These are phyloP conservation scores for Aelia acuminata DNA, from an alignment of 2,888 invertebrate genomes.

Conservation along the genomic window DNA sequence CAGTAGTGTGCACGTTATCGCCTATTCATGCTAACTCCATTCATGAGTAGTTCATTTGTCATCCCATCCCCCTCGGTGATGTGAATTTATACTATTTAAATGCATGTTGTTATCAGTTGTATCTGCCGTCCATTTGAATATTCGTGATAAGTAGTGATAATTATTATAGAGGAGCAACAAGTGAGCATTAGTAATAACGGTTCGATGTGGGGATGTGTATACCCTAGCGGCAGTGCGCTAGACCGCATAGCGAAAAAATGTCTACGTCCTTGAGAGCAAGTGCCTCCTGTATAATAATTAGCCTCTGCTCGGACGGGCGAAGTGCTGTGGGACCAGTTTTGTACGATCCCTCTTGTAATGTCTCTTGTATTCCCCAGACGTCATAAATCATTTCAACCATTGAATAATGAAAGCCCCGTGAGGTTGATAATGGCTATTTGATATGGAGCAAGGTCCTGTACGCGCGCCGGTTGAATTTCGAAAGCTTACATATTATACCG, in stretches of 20 bases:
- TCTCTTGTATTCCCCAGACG: neutral
- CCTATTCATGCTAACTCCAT: constrained; percentile 43
- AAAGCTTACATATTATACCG: neutral
- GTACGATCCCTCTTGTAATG: neutral
- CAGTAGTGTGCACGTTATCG: constrained; percentile 36
- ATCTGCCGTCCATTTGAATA: neutral
- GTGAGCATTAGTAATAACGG: constrained; percentile 1
- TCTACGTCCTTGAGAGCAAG: constrained; percentile 53
- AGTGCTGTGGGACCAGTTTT: constrained; percentile 11
- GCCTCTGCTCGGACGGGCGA: neutral
- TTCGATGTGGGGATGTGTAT: neutral
- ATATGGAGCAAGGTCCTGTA: neutral
- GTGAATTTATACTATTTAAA: neutral
- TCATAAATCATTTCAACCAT: constrained; percentile 17
- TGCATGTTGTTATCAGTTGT: neutral
- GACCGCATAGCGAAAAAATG: constrained; percentile 58
- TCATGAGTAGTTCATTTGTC: constrained; percentile 24
- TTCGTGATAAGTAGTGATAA: neutral
- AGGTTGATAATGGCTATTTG: constrained; percentile 23
- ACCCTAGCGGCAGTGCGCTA: constrained; percentile 10
- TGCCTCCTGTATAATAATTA: constrained; percentile 54
- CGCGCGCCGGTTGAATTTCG: neutral
- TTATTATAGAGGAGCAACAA: neutral
- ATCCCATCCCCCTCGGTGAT: neutral
- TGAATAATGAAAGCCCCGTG: neutral